A percentile compares a stretch with the other conserved stretches of the same genome.
Evolutionary conservation across 2,888 invertebrate genomes (phyloP).

Genomic region (Malacosoma neustria): DNA sequence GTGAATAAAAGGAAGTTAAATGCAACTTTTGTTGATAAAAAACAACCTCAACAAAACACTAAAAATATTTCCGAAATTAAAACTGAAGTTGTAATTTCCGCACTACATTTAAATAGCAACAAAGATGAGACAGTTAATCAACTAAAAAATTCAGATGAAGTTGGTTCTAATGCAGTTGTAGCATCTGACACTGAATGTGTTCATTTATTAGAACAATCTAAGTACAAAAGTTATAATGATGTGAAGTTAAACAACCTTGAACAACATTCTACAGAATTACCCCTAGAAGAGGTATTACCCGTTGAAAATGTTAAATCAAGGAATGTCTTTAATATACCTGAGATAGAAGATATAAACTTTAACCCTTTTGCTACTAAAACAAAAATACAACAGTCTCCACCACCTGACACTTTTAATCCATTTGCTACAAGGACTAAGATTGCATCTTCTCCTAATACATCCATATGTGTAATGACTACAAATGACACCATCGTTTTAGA

Average conservation of each 20-base stretch:
- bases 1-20: slow-evolving; percentile 26
- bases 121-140: too few relatives aligned
- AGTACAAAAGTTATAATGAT: too few relatives aligned
- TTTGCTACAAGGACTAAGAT: slow-evolving; percentile 22
- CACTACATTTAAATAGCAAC: too few relatives aligned
- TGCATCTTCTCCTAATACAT: slow-evolving; percentile 14
- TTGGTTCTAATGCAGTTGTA: too few relatives aligned
- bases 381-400: slow-evolving; percentile 37
- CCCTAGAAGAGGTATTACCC: too few relatives aligned
- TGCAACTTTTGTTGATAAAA: slow-evolving; percentile 19
- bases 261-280: too few relatives aligned
- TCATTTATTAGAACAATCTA: too few relatives aligned
- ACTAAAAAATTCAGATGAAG: too few relatives aligned
- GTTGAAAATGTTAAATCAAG: slow-evolving; percentile 27
- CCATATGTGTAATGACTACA: slow-evolving; percentile 8
- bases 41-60: slow-evolving; percentile 3
- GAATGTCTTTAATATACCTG: slow-evolving; percentile 56
- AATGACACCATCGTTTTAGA: background rate
- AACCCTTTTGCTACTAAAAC: slow-evolving; percentile 50
- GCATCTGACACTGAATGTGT: too few relatives aligned
- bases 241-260: too few relatives aligned
- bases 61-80: too few relatives aligned
- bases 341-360: slow-evolving; percentile 48
- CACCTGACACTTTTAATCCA: slow-evolving; percentile 19
- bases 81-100: too few relatives aligned